Evolutionary conservation across 2,888 invertebrate species (phyloP), one percentile per base, ranked within the genome.

Genomic region (Sphaeridia pumilis): DNA sequence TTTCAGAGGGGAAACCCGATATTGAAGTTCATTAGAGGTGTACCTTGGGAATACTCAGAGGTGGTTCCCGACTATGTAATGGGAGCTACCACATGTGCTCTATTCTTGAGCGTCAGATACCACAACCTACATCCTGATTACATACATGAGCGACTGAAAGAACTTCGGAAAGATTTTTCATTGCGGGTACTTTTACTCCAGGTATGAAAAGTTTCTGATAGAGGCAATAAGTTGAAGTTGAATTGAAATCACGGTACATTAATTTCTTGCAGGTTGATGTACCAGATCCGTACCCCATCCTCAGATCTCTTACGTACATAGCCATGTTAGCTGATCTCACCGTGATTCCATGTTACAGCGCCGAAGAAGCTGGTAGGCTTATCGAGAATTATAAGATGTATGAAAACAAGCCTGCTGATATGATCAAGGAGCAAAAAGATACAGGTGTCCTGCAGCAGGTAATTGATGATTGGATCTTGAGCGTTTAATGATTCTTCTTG

Each of bases 351-450:
- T 89, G 93, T 0, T 94, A 93, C 87, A 89, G 81, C 70, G 75
- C 87, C 0, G 93, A 95, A 67, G 95, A 97, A 71, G 89, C 93
- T 4, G 95, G 87, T 0, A 84, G 84, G 71, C 87, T 95, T 43
- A 77, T 97, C 54, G 94, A 97, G 74, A 90, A 87, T 1, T 97
- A 94, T 68, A 95, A 95, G 74, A 80, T 87, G 55, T 94, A 82
- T 74, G 94, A 97, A 70, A 87, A 87, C 66, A 93, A 92, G 71
- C 87, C 94, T 31, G 86, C 94, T 0, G 95, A 95, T 69, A 75
- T 79, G 63, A 87, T 97, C 53, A 94, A 90, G 89, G 93, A 92
- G 69, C 84, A 80, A 63, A 78, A 82, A 54, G 87, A 89, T 52
- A 53, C 59, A 20, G 60, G 57, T 35, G 25, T 54, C 25, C 25